phyloP scores from a whole-genome alignment of 64 coral and sea anemone species.

The Orbicella faveolata region DNA sequence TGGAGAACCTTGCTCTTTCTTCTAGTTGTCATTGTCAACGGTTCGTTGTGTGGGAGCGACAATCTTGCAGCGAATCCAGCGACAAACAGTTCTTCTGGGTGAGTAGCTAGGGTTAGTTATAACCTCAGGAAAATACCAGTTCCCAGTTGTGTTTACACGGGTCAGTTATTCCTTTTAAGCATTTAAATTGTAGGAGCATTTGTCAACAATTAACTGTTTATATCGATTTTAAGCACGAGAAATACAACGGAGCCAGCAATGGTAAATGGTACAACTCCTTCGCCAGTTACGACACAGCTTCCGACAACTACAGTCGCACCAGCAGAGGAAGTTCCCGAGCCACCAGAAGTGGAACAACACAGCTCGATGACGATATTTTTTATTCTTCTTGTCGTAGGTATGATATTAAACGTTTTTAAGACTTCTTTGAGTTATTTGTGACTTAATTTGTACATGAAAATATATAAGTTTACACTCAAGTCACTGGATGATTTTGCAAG shows the following conservation, averaged over 20 bases:
- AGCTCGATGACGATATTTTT: constrained; percentile 99
- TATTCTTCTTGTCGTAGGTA: constrained; percentile 97
- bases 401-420: neutral
- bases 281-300: neutral
- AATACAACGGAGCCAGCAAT: neutral
- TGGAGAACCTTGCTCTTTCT: neutral
- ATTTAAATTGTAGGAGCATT: neutral
- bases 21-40: neutral
- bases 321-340: constrained; percentile 64
- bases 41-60: neutral
- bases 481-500: too few species aligned
- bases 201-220: neutral
- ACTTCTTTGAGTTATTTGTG: neutral
- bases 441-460: neutral
- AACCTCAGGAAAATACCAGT: neutral
- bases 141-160: constrained; percentile 26
- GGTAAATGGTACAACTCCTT: constrained; percentile 49
- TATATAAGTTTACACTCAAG: neutral
- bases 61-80: neutral
- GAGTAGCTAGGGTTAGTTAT: neutral
- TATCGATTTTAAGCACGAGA: neutral
- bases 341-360: constrained; percentile 91
- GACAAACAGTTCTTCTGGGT: constrained; percentile 4
- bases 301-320: constrained; percentile 33
- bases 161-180: neutral